Evolutionary conservation across 2,113 vertebrate genomes (phyloP).

Genomic region (Silurus asotus): DNA sequence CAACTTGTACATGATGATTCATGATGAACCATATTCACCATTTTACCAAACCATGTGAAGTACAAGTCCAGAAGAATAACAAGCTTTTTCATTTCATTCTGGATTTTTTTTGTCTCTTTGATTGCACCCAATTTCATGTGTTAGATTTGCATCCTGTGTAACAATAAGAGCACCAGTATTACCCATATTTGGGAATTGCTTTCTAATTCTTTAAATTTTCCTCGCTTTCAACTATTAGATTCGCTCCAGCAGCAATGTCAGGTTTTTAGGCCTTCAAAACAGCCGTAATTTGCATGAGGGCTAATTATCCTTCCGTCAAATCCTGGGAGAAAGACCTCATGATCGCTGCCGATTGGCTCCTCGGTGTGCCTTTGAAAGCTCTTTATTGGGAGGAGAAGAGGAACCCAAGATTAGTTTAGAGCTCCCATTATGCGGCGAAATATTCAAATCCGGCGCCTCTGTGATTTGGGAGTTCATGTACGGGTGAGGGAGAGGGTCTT

Average conservation of each 20-base stretch:
- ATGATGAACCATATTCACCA: no score
- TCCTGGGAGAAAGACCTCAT: conserved; percentile 67
- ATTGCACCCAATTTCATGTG: no score
- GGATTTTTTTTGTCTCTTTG: no score
- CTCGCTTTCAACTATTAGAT: neutral
- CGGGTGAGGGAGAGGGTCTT: conserved; percentile 68
- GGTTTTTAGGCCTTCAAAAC: conserved; percentile 49
- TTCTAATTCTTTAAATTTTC: neutral
- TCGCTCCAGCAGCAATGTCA: conserved; percentile 50
- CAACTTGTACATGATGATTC: no score
- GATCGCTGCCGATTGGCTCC: conserved; percentile 67
- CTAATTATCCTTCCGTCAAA: conserved; percentile 68
- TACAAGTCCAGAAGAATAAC: no score
- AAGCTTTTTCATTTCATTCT: no score
- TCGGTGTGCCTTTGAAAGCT: conserved; percentile 64
- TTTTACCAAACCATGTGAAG: no score
- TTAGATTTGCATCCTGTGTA: no score
- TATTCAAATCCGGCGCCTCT: conserved; percentile 71
- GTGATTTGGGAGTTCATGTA: conserved; percentile 70
- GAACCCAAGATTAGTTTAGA: conserved; percentile 72
- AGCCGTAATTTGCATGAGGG: conserved; percentile 64
- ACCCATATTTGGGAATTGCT: neutral
- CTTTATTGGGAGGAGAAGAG: conserved; percentile 55
- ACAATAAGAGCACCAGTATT: neutral
- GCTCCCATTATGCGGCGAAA: conserved; percentile 70